Evolutionary conservation across 2,888 invertebrate species (phyloP).

Genomic region (Atrina japonica): DNA sequence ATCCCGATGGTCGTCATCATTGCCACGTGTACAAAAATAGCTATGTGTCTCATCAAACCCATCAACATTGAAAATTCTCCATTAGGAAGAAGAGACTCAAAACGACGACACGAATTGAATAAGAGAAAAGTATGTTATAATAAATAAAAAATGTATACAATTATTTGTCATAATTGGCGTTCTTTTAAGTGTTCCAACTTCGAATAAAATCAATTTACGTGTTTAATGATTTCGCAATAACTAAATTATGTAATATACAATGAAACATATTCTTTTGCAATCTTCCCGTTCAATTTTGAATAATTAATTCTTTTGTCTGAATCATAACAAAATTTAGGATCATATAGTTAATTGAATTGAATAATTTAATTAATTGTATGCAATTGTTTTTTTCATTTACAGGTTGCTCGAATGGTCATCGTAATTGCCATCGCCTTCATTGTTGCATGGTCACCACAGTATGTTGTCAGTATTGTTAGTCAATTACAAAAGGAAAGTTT

Average conservation of each 20-base stretch:
- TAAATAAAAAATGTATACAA: too few species aligned
- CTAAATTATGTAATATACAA: too few species aligned
- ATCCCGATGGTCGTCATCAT: slow-evolving; percentile 79
- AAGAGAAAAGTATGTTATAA: slow-evolving; percentile 73
- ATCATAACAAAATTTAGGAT: too few species aligned
- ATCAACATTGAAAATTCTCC: slow-evolving; percentile 62
- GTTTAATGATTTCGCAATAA: too few species aligned
- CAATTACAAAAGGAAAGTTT: slow-evolving; percentile 79
- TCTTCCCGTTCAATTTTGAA: too few species aligned
- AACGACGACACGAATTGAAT: slow-evolving; percentile 72
- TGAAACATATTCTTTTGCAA: too few species aligned
- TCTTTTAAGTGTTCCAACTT: too few species aligned
- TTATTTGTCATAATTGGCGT: too few species aligned
- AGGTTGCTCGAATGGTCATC: slow-evolving; percentile 82
- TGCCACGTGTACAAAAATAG: slow-evolving; percentile 70
- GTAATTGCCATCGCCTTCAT: slow-evolving; percentile 81
- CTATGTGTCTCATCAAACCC: slow-evolving; percentile 69
- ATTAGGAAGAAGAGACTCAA: slow-evolving; percentile 52
- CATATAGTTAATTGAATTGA: too few species aligned
- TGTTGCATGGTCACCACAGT: slow-evolving; percentile 81
- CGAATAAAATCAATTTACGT: too few species aligned
- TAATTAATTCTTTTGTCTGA: too few species aligned
- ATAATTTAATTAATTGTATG: too few species aligned
- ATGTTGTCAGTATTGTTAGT: slow-evolving; percentile 80
- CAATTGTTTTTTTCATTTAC: slow-evolving; percentile 46